phyloP scores from a whole-genome alignment of 1,140 invertebrate species.

The Drosophila truncata region DNA sequence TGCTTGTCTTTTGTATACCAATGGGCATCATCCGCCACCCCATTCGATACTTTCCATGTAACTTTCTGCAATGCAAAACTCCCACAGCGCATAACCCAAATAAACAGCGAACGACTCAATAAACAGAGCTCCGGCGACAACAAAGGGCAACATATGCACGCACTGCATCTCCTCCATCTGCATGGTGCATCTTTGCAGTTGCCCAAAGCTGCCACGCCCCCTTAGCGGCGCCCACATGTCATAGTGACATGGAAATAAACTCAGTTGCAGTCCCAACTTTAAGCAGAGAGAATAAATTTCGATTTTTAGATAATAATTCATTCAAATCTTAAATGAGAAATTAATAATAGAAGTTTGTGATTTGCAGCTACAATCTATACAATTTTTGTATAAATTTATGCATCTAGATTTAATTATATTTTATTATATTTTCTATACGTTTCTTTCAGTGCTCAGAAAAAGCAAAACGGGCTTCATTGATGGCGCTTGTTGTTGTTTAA shows the following conservation, averaged over 20 bases:
- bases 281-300: neutral
- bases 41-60: conserved; percentile 48
- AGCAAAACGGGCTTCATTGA: conserved; percentile 36
- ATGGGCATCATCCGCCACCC: conserved; percentile 18
- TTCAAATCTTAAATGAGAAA: neutral
- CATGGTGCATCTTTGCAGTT: conserved; percentile 27
- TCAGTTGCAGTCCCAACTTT: conserved; percentile 27
- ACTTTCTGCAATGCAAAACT: conserved; percentile 50
- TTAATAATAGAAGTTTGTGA: neutral
- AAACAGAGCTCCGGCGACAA: conserved; percentile 42
- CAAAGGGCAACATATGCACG: conserved; percentile 42
- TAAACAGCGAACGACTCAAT: conserved; percentile 60
- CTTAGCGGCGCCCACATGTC: conserved; percentile 32
- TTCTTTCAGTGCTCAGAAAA: conserved; percentile 12
- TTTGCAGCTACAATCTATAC: neutral
- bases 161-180: conserved; percentile 12
- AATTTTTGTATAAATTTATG: too few species aligned
- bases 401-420: too few species aligned
- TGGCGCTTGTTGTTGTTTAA: conserved; percentile 67
- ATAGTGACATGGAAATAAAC: conserved; percentile 65
- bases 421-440: neutral
- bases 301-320: neutral
- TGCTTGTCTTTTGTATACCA: conserved; percentile 41
- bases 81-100: conserved; percentile 54
- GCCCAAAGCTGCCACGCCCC: conserved; percentile 33